Evolutionary conservation across 2,888 invertebrate genomes (phyloP), one percentile per base, ranked within the genome.

Genomic region (Macrophya alboannulata): DNA sequence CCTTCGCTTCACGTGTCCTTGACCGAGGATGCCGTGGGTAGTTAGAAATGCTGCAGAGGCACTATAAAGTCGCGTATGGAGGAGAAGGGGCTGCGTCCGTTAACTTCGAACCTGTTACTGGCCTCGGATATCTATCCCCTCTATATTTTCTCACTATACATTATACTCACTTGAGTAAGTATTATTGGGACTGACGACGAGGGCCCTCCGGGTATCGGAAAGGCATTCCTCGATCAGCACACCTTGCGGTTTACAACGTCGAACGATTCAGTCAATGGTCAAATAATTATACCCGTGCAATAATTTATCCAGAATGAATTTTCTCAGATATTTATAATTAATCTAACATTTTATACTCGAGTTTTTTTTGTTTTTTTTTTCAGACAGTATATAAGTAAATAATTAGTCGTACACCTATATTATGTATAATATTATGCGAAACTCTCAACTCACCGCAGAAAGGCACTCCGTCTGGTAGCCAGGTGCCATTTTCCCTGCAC

Each of bases 381-480:
- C 3, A 31, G 31, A 31, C 3, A 31, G 31, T 31, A 31, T 31
- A 31, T n/a, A n/a, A n/a, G 3, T 31, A 31, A 31, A 31, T 31
- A 31, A 31, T 31, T 31, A 31, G 31, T 31, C n/a, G n/a, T n/a
- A n/a, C n/a, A n/a, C n/a, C n/a, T n/a, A n/a, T n/a, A n/a, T n/a
- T n/a, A n/a, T 48, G 3, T 48, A 25, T 15, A 1, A 55, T n/a
- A n/a, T n/a, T 15, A 15, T 48, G 15, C 12, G 15, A 15, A 15
- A 15, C 12, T 12, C 48, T 15, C 0, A 74, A 96, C 97, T 97
- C 93, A 98, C 98, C 98, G 94, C 98, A 98, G 94, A 98, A 98
- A 8, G 98, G 98, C 89, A 98, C 97, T 85, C 98, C 98, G 92
- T 98, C 97, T 0, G 98, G 98, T 9, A 95, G 94, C 98, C 98